Conservation (phyloP, 2,797 vertebrate genomes). For the Sebastes nivosus region DNA sequence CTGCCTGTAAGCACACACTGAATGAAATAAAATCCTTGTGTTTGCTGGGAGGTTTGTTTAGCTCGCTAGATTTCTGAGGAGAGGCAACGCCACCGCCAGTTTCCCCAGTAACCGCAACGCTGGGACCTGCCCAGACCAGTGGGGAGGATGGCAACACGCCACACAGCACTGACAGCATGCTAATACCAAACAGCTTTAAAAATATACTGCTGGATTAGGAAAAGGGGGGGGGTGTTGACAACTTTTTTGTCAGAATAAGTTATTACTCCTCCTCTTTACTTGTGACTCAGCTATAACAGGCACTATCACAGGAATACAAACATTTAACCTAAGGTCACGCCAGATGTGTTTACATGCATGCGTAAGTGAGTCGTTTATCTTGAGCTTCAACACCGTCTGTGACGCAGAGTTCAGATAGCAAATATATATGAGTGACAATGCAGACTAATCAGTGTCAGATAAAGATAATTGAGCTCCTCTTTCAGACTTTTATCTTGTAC, state of each 20-base stretch:
- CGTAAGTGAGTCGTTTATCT: background rate
- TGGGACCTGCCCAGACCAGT: slow-evolving; percentile 55
- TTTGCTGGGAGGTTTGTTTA: slow-evolving; percentile 68
- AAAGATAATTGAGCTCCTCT: background rate
- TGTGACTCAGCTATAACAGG: background rate
- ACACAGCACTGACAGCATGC: slow-evolving; percentile 56
- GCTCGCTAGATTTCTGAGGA: slow-evolving; percentile 68
- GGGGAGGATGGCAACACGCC: slow-evolving; percentile 53
- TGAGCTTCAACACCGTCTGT: background rate
- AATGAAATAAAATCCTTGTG: slow-evolving; percentile 70
- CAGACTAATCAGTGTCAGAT: slow-evolving; percentile 1
- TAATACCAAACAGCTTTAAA: slow-evolving; percentile 45
- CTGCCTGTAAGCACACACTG: slow-evolving; percentile 54
- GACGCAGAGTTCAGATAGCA: slow-evolving; percentile 2
- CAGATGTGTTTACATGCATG: background rate
- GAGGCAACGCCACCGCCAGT: slow-evolving; percentile 67
- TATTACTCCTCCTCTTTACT: background rate
- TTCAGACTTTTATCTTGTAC: background rate
- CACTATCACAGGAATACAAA: background rate
- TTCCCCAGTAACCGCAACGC: slow-evolving; percentile 75
- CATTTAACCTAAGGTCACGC: background rate
- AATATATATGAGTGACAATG: background rate
- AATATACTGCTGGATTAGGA: background rate
- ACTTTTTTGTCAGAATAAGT: background rate
- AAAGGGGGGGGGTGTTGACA: background rate